Evolutionary conservation across 2,797 vertebrate species (phyloP).

Genomic region (Microctenopoma stevenorrisi): DNA sequence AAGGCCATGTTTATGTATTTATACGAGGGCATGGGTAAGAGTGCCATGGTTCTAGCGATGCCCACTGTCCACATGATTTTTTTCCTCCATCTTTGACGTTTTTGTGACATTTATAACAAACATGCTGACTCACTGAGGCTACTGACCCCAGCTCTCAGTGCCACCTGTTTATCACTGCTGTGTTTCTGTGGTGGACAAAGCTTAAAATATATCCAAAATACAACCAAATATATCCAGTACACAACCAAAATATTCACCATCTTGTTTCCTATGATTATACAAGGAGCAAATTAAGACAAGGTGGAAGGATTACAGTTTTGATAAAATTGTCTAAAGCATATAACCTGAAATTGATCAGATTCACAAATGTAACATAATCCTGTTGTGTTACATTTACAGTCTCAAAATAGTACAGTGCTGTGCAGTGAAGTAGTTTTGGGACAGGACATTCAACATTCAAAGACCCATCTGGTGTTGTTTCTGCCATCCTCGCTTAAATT

Average conservation of each 20-base stretch:
- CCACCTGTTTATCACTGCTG: constrained; percentile 46
- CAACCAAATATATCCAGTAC: constrained; percentile 3
- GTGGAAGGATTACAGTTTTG: constrained; percentile 4
- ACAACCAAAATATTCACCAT: neutral
- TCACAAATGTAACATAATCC: neutral
- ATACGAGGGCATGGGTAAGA: constrained; percentile 16
- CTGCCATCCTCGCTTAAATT: constrained; percentile 20
- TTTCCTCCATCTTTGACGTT: constrained; percentile 63
- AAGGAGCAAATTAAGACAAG: neutral
- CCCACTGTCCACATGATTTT: constrained; percentile 57
- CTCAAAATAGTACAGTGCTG: neutral
- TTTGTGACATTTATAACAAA: constrained; percentile 51
- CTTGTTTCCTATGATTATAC: constrained; percentile 2
- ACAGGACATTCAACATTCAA: constrained; percentile 20
- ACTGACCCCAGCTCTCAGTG: constrained; percentile 32
- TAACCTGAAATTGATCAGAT: neutral
- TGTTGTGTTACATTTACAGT: neutral
- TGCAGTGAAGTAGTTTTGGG: constrained; percentile 5
- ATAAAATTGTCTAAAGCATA: neutral
- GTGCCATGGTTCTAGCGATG: constrained; percentile 52
- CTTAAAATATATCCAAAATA: constrained; percentile 6
- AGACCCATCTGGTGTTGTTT: constrained; percentile 44
- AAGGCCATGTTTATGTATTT: constrained; percentile 40
- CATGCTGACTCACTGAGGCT: constrained; percentile 62
- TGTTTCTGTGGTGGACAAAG: constrained; percentile 26